phyloP scores from a whole-genome alignment of 2,113 vertebrate genomes.

The Aythya baeri region DNA sequence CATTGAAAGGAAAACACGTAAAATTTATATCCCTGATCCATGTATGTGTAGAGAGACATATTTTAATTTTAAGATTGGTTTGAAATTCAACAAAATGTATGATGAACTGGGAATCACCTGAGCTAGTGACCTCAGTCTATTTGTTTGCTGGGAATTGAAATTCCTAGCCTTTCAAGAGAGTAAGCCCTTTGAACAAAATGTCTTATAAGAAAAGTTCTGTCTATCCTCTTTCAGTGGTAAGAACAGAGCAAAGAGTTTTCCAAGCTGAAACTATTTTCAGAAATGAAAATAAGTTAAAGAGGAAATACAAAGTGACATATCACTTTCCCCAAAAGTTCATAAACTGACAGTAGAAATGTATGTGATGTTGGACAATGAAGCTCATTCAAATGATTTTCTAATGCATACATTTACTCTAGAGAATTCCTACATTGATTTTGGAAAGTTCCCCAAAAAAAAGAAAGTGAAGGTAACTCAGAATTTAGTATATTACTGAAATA shows the following conservation, averaged over 20 bases:
- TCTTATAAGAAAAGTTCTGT: background rate
- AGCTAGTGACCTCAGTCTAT: background rate
- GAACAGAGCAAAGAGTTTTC: background rate
- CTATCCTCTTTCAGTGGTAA: background rate
- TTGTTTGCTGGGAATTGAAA: background rate
- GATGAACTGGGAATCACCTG: background rate
- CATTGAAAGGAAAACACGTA: background rate
- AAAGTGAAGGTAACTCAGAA: background rate
- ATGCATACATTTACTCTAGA: background rate
- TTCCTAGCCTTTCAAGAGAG: background rate
- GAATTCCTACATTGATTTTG: background rate
- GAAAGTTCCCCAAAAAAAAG: background rate
- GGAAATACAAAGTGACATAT: background rate
- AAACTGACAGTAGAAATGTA: background rate
- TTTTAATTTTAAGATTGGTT: background rate
- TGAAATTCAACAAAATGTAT: background rate
- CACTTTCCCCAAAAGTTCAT: background rate
- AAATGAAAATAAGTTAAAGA: background rate
- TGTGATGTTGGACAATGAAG: background rate
- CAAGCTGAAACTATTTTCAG: background rate
- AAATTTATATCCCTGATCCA: background rate
- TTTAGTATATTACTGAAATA: background rate
- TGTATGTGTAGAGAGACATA: background rate
- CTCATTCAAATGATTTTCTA: background rate
- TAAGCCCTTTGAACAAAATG: background rate